Evolutionary conservation across 1,140 invertebrate species (phyloP), one percentile per base, ranked within the genome.

Genomic region (Drosophila punjabiensis): DNA sequence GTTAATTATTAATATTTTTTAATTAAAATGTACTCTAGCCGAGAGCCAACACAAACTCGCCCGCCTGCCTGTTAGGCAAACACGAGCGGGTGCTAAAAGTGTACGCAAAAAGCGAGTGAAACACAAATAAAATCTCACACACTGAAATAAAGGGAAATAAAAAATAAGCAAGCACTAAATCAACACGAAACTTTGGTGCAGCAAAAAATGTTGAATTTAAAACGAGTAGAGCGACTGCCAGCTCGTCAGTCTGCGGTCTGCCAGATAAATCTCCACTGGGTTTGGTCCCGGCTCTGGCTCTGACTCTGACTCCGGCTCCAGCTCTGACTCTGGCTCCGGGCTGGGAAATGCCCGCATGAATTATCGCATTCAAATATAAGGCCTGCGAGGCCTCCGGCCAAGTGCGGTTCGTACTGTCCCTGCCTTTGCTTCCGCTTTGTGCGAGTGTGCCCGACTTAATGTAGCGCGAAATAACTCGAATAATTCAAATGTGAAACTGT

Each of bases 1-100:
- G 77, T 76, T 89, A 89, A 89, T 89, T 84, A 76, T 81, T 79
- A 89, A 89, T 77, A 88, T 81, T 84, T 89, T 85, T 85, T 89
- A 86, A 86, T 86, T 86, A 86, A 86, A 86, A 86, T 82, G 71
- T 88, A 69, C 68, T 73, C 64, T 55, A 55, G 61, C 65, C 76
- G 47, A 35, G 65, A 35, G 65, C 56, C 60, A 76, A 68, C 39
- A 70, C 64, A 62, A 79, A 82, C 78, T 50, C 39, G 28, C 62
- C 64, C 39, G 45, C 65, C 67, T 56, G 50, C 69, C 67, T 56
- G 50, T 69, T 86, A 58, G 39, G 50, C 59, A 75, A 82, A 76
- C 66, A 73, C 50, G 62, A 75, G 55, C 65, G 64, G 68, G 65
- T 50, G 64, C 48, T 33, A 60, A 67, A 75, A 76, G 41, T 53